phyloP scores from a whole-genome alignment of 1,140 invertebrate genomes.

The Drosophila pseudoananassae region DNA sequence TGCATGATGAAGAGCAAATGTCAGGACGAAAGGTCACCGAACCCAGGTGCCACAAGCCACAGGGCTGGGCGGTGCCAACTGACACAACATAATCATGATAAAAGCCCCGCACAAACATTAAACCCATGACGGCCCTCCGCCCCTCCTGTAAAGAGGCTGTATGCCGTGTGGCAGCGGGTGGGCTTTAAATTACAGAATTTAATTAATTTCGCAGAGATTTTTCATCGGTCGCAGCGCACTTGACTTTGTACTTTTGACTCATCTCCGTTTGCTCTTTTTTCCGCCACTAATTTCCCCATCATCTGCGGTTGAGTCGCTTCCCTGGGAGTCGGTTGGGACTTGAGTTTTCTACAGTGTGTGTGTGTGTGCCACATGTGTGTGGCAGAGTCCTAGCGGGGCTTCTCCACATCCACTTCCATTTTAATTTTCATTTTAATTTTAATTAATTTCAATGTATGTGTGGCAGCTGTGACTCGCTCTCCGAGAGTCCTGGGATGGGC shows the following conservation, averaged over 20 bases:
- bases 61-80: constrained; percentile 23
- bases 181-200: constrained; percentile 70
- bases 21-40: constrained; percentile 68
- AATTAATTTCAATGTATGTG: constrained; percentile 71
- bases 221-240: constrained; percentile 51
- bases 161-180: not conserved
- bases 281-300: constrained; percentile 62
- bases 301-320: constrained; percentile 50
- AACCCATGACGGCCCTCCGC: not conserved
- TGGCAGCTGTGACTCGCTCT: constrained; percentile 41
- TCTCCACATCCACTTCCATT: constrained; percentile 19
- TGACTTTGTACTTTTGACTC: constrained; percentile 61
- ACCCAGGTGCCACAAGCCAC: constrained; percentile 39
- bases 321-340: constrained; percentile 36
- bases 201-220: constrained; percentile 72
- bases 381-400: constrained; percentile 7
- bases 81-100: constrained; percentile 63
- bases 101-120: constrained; percentile 19
- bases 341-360: constrained; percentile 15
- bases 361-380: constrained; percentile 24
- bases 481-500: constrained; percentile 7
- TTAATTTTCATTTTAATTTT: constrained; percentile 58
- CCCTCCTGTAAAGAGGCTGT: not conserved
- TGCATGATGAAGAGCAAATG: constrained; percentile 60
- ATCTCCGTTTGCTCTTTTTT: constrained; percentile 34